Evolutionary conservation across 1,140 invertebrate genomes (phyloP).

Genomic region (Hypsibius dujardini): DNA sequence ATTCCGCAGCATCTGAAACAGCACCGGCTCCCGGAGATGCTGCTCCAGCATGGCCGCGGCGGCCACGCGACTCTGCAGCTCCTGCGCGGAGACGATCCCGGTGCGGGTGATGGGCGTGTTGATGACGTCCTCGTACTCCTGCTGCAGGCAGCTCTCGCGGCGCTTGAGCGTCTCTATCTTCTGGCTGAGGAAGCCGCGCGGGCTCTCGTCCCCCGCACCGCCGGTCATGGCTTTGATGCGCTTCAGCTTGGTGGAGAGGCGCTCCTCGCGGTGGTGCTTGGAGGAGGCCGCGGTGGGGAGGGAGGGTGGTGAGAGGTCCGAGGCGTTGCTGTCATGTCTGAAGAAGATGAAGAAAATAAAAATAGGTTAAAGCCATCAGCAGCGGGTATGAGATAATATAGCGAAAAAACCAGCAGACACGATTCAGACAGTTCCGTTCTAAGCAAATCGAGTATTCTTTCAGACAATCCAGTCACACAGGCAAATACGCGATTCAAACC

Average conservation of each 20-base stretch:
- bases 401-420: too few relatives aligned
- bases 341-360: too few relatives aligned
- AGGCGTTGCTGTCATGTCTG: too few relatives aligned
- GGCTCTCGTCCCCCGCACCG: not conserved
- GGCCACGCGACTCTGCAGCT: not conserved
- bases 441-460: not conserved
- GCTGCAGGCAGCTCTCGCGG: not conserved
- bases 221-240: slow-evolving; percentile 7
- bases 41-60: too few relatives aligned
- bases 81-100: not conserved
- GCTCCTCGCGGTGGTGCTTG: slow-evolving; percentile 1
- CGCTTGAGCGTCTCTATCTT: slow-evolving; percentile 11
- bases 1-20: too few relatives aligned
- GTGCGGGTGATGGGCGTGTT: not conserved
- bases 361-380: too few relatives aligned
- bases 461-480: too few relatives aligned
- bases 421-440: too few relatives aligned
- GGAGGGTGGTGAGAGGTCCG: too few relatives aligned
- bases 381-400: too few relatives aligned
- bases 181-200: slow-evolving; percentile 2
- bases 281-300: not conserved
- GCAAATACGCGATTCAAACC: too few relatives aligned
- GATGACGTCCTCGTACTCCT: slow-evolving; percentile 6
- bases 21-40: too few relatives aligned
- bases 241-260: slow-evolving; percentile 10